phyloP scores from a whole-genome alignment of 1,140 invertebrate genomes.

The Bombus waltoni region DNA sequence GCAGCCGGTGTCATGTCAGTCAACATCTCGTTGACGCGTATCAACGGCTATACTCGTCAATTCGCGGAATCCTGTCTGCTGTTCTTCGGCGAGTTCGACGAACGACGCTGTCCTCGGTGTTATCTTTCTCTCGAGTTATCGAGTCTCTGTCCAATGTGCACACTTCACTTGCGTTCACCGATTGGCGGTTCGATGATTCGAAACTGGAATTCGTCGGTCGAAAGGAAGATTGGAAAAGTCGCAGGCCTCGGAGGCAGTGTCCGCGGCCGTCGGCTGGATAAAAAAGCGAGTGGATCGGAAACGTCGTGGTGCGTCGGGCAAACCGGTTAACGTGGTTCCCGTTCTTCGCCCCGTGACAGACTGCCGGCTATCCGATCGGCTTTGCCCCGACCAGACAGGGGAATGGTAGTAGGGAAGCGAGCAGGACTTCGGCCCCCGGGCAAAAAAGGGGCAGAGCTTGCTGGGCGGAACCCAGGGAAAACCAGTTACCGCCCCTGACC shows the following conservation, averaged over 20 bases:
- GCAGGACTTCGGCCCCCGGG: constrained; percentile 68
- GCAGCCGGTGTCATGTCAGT: constrained; percentile 82
- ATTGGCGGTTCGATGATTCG: not conserved
- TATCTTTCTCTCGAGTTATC: not conserved
- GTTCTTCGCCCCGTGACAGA: constrained; percentile 82
- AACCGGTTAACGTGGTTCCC: constrained; percentile 82
- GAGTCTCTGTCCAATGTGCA: not conserved
- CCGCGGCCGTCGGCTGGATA: constrained; percentile 41
- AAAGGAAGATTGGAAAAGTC: too few relatives aligned
- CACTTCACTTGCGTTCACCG: not conserved
- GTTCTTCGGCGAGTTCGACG: not conserved
- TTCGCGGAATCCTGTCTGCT: constrained; percentile 16
- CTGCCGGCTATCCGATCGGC: constrained; percentile 78
- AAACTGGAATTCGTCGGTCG: not conserved
- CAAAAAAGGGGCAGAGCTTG: constrained; percentile 78
- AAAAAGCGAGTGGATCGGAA: constrained; percentile 56
- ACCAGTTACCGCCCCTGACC: constrained; percentile 77
- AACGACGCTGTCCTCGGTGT: not conserved
- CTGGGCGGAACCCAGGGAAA: constrained; percentile 70
- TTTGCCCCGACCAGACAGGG: constrained; percentile 64
- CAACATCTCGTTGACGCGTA: constrained; percentile 74
- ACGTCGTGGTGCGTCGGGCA: constrained; percentile 60
- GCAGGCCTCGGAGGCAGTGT: too few relatives aligned
- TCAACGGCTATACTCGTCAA: not conserved
- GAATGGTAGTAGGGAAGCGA: constrained; percentile 63